A percentile compares a stretch with the other conserved stretches of the same genome.
phyloP scores from a whole-genome alignment of 2,113 vertebrate species.

The Arizona elegans region DNA sequence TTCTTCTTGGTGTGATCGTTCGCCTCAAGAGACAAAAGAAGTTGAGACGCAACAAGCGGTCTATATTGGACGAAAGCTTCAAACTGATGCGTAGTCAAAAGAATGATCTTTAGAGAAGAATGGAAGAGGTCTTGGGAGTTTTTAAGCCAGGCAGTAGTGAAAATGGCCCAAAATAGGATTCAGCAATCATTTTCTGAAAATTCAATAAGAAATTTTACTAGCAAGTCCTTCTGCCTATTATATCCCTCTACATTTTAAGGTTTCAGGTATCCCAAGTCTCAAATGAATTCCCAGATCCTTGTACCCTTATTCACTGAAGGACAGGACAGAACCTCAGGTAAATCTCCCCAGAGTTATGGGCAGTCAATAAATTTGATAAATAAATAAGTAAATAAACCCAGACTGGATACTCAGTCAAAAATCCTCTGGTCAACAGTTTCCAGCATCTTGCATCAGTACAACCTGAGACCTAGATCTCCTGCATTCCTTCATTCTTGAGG shows the following conservation, averaged over 20 bases:
- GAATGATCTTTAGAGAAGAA: slow-evolving; percentile 44
- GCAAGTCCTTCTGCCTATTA: not conserved
- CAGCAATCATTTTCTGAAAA: not conserved
- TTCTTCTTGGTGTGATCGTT: slow-evolving; percentile 61
- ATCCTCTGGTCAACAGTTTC: not conserved
- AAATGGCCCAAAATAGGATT: not conserved
- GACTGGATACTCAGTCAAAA: not conserved
- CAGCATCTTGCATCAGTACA: too few relatives aligned
- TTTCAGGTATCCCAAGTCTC: not conserved
- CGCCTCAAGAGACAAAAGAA: slow-evolving; percentile 60
- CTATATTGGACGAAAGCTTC: slow-evolving; percentile 75
- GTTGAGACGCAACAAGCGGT: slow-evolving; percentile 70
- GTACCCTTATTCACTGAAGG: not conserved
- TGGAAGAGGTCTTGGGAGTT: not conserved
- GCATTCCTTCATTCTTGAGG: not conserved
- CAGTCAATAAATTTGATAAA: not conserved
- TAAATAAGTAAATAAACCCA: not conserved
- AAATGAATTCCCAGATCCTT: not conserved
- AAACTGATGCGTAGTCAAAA: slow-evolving; percentile 67
- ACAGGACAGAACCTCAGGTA: not conserved
- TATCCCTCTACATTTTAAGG: not conserved
- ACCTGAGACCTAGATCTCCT: not conserved
- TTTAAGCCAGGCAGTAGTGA: not conserved
- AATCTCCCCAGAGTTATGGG: not conserved
- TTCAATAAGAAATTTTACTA: not conserved